These are phyloP conservation scores for Vireo griseus DNA, from an alignment of 2,797 vertebrate genomes.

Conservation along the genomic window DNA sequence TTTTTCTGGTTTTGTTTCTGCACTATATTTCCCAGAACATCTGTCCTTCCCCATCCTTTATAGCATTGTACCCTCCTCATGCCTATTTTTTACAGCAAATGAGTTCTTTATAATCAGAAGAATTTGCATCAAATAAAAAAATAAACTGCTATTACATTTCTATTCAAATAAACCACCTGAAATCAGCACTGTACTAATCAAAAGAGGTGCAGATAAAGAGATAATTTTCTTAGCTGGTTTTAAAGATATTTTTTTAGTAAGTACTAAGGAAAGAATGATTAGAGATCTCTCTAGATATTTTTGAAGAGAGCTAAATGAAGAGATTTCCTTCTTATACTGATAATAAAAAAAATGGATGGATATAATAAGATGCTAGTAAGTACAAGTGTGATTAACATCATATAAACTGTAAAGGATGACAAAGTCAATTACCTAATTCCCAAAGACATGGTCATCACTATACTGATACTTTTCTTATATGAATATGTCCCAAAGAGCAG, in stretches of 20 bases:
- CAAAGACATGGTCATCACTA: background rate
- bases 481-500: background rate
- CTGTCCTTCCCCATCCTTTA: background rate
- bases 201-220: background rate
- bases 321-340: slow-evolving; percentile 2
- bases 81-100: background rate
- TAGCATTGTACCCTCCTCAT: background rate
- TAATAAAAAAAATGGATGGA: background rate
- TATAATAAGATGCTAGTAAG: slow-evolving; percentile 40
- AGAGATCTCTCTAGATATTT: background rate
- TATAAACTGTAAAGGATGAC: background rate
- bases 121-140: background rate
- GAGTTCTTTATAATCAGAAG: background rate
- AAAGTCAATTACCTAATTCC: background rate
- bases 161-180: background rate
- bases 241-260: background rate
- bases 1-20: background rate
- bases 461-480: background rate
- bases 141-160: background rate
- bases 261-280: background rate
- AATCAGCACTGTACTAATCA: background rate
- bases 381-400: background rate
- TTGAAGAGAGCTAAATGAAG: slow-evolving; percentile 24
- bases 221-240: background rate
- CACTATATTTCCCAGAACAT: background rate